A percentile compares a stretch with the other conserved stretches of the same genome.
These are phyloP conservation scores for Cephus rjabovi DNA, from an alignment of 2,888 invertebrate genomes.

Conservation along the genomic window DNA sequence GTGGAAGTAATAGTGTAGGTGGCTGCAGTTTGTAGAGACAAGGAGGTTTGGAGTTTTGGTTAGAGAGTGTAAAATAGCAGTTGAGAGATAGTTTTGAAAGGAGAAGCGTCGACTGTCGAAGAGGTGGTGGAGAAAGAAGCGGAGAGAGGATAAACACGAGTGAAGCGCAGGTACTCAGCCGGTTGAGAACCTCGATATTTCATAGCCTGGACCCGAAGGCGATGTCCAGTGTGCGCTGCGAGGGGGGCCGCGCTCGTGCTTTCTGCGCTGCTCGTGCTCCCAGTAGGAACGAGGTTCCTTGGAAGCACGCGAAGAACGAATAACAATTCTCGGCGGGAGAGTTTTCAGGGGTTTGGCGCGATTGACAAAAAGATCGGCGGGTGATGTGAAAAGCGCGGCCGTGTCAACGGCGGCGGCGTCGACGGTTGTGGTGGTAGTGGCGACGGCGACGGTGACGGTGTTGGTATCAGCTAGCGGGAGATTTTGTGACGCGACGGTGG, in stretches of 20 bases:
- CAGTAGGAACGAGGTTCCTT: neutral
- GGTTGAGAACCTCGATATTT: constrained; percentile 51
- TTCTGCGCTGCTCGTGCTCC: constrained; percentile 29
- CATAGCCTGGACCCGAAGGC: constrained; percentile 43
- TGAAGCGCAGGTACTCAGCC: constrained; percentile 7
- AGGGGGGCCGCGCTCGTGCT: constrained; percentile 42
- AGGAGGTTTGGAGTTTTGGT: neutral
- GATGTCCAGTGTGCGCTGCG: constrained; percentile 48
- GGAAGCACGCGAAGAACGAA: neutral
- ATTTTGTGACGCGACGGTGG: constrained; percentile 20
- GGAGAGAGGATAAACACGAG: constrained; percentile 8
- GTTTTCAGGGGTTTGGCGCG: neutral
- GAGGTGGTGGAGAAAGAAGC: neutral
- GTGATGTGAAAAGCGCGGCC: constrained; percentile 7
- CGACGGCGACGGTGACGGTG: neutral
- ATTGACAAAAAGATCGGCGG: constrained; percentile 1
- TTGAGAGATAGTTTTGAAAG: constrained; percentile 22
- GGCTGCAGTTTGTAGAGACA: neutral
- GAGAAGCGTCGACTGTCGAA: constrained; percentile 7
- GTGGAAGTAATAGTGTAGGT: neutral
- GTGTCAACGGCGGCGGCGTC: neutral
- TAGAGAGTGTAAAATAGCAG: neutral
- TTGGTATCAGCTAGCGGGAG: constrained; percentile 5
- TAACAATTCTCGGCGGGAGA: constrained; percentile 1
- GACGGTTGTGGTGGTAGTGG: neutral